Base-by-base conservation (phyloP, 30 jellyfish, hydroid and myxozoan species). In the Aurelia coerulea region DNA sequence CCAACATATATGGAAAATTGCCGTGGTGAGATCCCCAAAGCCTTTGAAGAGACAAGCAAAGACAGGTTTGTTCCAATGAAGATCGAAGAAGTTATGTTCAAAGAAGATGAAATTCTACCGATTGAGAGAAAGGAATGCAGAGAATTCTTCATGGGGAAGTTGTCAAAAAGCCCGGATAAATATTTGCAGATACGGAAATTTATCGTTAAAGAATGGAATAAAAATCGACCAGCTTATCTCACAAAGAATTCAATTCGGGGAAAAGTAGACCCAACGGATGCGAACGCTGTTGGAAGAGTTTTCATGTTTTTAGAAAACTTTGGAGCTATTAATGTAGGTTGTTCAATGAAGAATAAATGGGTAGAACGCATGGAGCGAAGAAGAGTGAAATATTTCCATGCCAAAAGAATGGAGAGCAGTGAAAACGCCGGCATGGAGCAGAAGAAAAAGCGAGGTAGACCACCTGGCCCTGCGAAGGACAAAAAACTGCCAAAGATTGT, bases 111-210 rank as follows among this genome's bases (percentile, higher is more conserved):
- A n/a, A 77, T 86, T 4, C n/a, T 62, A 32, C 84, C 88, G 1
- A 76, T 86, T 18, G 96, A 86, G 66, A 54, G 83, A 37, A 76
- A 76, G 73, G 86, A 76, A 35, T 73, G 88, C 37, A 68, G 90
- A 13, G 96, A 86, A 65, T 86, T 86, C 85, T 86, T 86, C 78
- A 77, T 68, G 90, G 96, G 96, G 5, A 86, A 77, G 84, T 73
- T 66, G 4, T 76, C 96, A 5, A 86, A 86, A 62, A 65, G 86
- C 17, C 96, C 96, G 7, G 90, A 69, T 10, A 76, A 77, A 51
- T 86, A 86, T 60, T 67, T 76, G 19, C 65, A 77, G 2, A 77
- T 86, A 19, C 64, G 96, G 5, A 86, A 86, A 42, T 73, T 77
- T 23, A 86, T 86, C 66, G 29, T 77, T 49, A 76, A 68, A 11